These are phyloP conservation scores for Sparidentex hasta DNA, from an alignment of 2,797 vertebrate genomes.

Conservation along the genomic window DNA sequence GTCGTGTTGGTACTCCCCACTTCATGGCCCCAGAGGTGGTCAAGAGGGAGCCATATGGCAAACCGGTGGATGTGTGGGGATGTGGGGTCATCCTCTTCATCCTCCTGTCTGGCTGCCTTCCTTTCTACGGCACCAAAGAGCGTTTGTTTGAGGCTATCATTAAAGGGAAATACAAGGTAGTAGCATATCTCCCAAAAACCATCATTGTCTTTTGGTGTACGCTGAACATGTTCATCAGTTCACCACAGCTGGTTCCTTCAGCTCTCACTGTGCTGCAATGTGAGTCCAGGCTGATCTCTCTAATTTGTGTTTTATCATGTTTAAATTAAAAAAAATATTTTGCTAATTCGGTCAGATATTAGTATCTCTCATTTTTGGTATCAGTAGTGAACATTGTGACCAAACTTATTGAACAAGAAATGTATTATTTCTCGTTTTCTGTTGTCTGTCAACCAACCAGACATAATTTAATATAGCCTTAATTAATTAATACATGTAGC, in stretches of 20 bases:
- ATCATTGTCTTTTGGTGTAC: background rate
- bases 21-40: slow-evolving; percentile 99
- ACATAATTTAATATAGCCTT: background rate
- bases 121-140: slow-evolving; percentile 99
- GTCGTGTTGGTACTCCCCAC: slow-evolving; percentile 97
- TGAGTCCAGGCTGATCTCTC: slow-evolving; percentile 3
- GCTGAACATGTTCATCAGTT: background rate
- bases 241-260: background rate
- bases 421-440: background rate
- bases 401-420: background rate
- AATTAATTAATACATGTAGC: background rate
- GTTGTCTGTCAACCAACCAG: background rate
- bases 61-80: slow-evolving; percentile 98
- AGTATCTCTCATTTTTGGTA: background rate
- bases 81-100: slow-evolving; percentile 99
- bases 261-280: slow-evolving; percentile 10
- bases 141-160: slow-evolving; percentile 98
- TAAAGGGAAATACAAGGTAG: slow-evolving; percentile 98
- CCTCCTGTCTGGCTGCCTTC: slow-evolving; percentile 96
- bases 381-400: background rate
- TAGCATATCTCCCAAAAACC: slow-evolving; percentile 9
- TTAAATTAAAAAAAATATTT: background rate
- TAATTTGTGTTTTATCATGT: background rate
- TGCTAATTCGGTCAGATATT: too few species aligned
- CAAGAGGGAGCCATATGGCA: slow-evolving; percentile 97